Percentiles rank a stretch among this genome's conserved stretches.
Conservation (phyloP, 2,888 invertebrate genomes). For the Thereva unica region DNA sequence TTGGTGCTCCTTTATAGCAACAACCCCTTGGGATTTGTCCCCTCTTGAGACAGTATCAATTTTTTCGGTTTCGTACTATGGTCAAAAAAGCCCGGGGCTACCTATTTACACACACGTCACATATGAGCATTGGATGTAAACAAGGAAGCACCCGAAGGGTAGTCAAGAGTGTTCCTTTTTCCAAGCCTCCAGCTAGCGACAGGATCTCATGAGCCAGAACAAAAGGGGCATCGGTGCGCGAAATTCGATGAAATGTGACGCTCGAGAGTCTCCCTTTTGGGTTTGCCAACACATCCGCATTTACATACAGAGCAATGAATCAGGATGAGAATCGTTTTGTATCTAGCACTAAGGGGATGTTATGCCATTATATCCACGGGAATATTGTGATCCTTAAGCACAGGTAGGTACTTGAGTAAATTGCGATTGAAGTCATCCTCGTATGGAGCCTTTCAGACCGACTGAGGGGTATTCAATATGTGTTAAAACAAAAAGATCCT, state of each 20-base stretch:
- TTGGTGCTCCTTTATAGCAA: constrained; percentile 16
- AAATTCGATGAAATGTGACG: constrained; percentile 63
- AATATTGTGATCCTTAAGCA: constrained; percentile 11
- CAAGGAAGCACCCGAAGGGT: constrained; percentile 31
- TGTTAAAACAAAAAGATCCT: constrained; percentile 19
- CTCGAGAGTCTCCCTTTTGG: constrained; percentile 42
- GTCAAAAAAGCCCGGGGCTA: constrained; percentile 40
- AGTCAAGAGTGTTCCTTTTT: constrained; percentile 23
- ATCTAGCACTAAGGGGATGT: constrained; percentile 23
- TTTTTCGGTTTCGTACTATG: constrained; percentile 34
- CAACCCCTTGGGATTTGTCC: constrained; percentile 20
- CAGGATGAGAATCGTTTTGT: constrained; percentile 26
- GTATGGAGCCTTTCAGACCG: constrained; percentile 21
- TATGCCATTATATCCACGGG: constrained; percentile 16
- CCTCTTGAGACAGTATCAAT: constrained; percentile 32
- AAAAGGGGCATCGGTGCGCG: constrained; percentile 59
- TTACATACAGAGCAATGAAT: constrained; percentile 6
- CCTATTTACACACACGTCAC: constrained; percentile 39
- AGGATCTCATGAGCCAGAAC: constrained; percentile 46
- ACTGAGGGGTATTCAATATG: constrained; percentile 32
- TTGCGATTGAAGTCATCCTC: constrained; percentile 36
- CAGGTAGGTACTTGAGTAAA: constrained; percentile 37
- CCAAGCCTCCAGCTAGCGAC: constrained; percentile 29
- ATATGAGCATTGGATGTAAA: constrained; percentile 25
- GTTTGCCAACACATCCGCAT: constrained; percentile 7